phyloP scores from a whole-genome alignment of 1,140 invertebrate genomes.

The Scaptomyza pallida region DNA sequence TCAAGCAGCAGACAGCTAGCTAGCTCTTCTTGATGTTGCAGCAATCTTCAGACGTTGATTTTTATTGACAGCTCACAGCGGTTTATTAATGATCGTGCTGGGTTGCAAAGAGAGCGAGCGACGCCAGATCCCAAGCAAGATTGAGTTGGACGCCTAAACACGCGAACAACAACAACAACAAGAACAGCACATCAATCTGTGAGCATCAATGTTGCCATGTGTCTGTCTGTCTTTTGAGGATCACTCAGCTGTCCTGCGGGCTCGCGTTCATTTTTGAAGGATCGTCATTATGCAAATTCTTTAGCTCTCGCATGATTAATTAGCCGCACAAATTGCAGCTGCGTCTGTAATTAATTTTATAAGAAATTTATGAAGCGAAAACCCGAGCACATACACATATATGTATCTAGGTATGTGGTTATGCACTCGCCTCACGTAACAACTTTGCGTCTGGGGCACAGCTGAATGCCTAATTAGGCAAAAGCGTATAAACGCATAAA shows the following conservation, averaged over 20 bases:
- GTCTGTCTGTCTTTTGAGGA: conserved; percentile 32
- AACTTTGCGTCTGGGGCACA: conserved; percentile 1
- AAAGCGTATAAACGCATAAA: conserved; percentile 29
- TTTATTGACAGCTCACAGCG: conserved; percentile 83
- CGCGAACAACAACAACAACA: conserved; percentile 31
- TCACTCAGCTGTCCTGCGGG: conserved; percentile 67
- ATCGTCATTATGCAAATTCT: conserved; percentile 48
- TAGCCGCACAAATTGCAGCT: conserved; percentile 53
- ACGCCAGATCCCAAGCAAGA: neutral
- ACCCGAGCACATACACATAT: neutral
- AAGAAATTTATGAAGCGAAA: conserved; percentile 22
- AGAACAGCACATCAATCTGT: conserved; percentile 67
- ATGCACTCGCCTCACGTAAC: conserved; percentile 33
- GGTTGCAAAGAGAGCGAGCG: conserved; percentile 36
- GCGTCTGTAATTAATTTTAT: conserved; percentile 45
- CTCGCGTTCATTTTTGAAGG: neutral
- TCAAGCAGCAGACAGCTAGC: neutral
- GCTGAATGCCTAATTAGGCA: conserved; percentile 46
- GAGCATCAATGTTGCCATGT: conserved; percentile 27
- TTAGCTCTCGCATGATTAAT: conserved; percentile 45
- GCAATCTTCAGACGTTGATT: conserved; percentile 62
- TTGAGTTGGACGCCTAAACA: conserved; percentile 26
- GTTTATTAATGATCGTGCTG: conserved; percentile 83
- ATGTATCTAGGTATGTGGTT: neutral
- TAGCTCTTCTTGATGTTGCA: neutral